Conservation (phyloP, 2,888 invertebrate species). For the Lepidocyrtinus sp. region DNA sequence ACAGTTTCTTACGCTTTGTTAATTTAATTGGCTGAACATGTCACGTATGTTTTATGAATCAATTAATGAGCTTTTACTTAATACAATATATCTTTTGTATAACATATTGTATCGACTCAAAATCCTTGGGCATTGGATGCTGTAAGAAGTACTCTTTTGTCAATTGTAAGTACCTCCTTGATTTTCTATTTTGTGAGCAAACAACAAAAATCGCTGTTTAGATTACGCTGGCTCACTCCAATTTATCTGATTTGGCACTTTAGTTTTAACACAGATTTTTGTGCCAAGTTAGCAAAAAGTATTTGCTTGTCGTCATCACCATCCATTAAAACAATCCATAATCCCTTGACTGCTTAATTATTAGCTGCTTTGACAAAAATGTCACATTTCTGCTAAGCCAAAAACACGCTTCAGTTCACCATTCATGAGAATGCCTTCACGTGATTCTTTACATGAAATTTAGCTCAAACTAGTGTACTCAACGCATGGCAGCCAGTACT, state of each 20-base stretch:
- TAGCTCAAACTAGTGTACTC: not conserved
- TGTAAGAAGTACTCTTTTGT: not conserved
- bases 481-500: not conserved
- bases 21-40: no score
- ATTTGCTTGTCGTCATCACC: not conserved
- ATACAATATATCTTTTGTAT: not conserved
- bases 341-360: not conserved
- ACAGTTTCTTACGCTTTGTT: no score
- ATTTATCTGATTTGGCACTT: not conserved
- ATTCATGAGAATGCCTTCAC: not conserved
- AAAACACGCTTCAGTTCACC: not conserved
- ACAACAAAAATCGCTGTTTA: not conserved
- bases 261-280: not conserved
- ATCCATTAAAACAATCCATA: not conserved
- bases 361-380: not conserved
- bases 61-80: not conserved
- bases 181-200: not conserved
- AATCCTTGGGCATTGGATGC: not conserved
- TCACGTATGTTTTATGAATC: no score
- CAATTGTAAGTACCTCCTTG: not conserved
- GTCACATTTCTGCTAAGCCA: not conserved
- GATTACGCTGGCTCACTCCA: not conserved
- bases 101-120: not conserved
- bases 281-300: not conserved
- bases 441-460: not conserved